phyloP scores from a whole-genome alignment of 2,113 vertebrate genomes.

The Brachypteracias leptosomus region DNA sequence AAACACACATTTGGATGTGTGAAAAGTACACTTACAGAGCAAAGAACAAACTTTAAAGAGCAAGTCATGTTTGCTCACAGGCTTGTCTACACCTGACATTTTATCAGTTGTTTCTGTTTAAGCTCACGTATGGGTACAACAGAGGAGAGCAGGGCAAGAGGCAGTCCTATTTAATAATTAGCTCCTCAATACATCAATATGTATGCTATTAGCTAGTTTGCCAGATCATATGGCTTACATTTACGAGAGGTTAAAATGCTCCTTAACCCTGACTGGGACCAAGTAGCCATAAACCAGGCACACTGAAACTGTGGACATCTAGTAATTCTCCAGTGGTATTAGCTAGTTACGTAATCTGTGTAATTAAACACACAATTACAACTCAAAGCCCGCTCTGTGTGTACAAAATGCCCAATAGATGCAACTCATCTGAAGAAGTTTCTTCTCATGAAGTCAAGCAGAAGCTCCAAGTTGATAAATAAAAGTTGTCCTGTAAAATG shows the following conservation, averaged over 20 bases:
- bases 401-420: background rate
- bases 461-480: background rate
- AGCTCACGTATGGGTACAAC: background rate
- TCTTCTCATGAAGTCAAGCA: background rate
- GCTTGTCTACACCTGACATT: background rate
- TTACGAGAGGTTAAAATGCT: background rate
- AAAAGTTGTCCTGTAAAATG: background rate
- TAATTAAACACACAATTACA: conserved; percentile 29
- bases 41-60: background rate
- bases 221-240: background rate
- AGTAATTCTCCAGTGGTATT: background rate
- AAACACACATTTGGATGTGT: background rate
- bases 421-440: background rate
- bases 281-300: background rate
- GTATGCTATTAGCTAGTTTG: background rate
- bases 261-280: background rate
- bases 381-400: background rate
- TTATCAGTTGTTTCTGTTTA: background rate
- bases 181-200: background rate
- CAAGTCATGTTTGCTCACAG: background rate
- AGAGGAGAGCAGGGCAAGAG: background rate
- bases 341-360: background rate
- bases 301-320: background rate
- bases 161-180: background rate
- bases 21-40: background rate